Conservation (phyloP, 2,888 invertebrate species). For the Apodemia mormo region DNA sequence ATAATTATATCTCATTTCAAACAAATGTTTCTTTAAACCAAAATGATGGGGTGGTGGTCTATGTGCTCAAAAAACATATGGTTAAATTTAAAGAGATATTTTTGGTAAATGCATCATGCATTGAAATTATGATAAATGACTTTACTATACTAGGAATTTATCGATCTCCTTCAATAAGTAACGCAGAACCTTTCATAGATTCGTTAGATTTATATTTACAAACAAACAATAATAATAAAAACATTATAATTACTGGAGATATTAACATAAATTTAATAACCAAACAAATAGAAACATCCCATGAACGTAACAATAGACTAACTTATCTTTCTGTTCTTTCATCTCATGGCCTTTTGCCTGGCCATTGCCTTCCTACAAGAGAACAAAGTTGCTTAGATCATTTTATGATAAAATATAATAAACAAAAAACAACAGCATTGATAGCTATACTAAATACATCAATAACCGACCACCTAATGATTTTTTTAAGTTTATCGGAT, state of each 20-base stretch:
- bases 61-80: conserved; percentile 27
- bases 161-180: not conserved
- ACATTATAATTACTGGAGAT: not conserved
- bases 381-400: conserved; percentile 2
- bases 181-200: not conserved
- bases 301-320: not conserved
- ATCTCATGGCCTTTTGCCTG: not conserved
- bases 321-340: not conserved
- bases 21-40: conserved; percentile 20
- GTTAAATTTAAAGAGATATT: not conserved
- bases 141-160: not conserved
- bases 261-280: conserved; percentile 12
- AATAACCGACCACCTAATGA: too few species aligned
- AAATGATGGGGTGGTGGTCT: conserved; percentile 30
- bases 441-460: too few species aligned
- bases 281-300: not conserved
- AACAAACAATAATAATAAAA: not conserved
- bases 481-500: not conserved
- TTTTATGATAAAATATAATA: not conserved
- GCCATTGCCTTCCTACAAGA: not conserved
- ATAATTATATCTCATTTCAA: conserved; percentile 3
- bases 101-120: not conserved
- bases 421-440: too few species aligned
- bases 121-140: not conserved
- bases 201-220: not conserved